A percentile compares a stretch with the other conserved stretches of the same genome.
These are phyloP conservation scores for Vireo griseus DNA, from an alignment of 2,797 vertebrate genomes.

Conservation along the genomic window DNA sequence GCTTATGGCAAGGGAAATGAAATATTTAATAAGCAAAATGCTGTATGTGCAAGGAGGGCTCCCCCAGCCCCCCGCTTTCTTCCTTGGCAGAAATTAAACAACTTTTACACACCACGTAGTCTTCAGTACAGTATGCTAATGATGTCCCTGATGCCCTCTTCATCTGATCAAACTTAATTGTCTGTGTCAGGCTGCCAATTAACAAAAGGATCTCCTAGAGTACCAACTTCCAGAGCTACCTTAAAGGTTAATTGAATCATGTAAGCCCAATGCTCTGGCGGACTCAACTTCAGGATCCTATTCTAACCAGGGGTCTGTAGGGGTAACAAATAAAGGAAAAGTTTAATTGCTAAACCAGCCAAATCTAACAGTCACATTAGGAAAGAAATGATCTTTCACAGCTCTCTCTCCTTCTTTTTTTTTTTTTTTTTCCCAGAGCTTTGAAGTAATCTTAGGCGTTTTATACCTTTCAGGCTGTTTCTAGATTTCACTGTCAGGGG, in stretches of 20 bases:
- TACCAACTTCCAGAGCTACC: constrained; percentile 76
- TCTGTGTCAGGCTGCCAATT: constrained; percentile 87
- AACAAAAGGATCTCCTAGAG: constrained; percentile 76
- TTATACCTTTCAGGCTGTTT: not conserved
- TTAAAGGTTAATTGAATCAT: constrained; percentile 90
- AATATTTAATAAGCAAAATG: constrained; percentile 65
- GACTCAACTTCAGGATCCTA: constrained; percentile 71
- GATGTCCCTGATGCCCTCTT: constrained; percentile 77
- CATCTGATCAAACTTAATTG: constrained; percentile 85
- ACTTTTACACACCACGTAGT: constrained; percentile 74
- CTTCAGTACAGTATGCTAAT: constrained; percentile 80
- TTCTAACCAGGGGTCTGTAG: constrained; percentile 63
- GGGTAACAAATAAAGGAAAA: constrained; percentile 64
- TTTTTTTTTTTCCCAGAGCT: not conserved
- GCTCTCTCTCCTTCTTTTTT: not conserved
- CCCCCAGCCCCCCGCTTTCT: constrained; percentile 57
- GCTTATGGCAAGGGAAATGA: constrained; percentile 46
- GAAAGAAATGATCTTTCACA: constrained; percentile 43
- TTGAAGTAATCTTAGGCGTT: constrained; percentile 14
- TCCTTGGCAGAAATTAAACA: constrained; percentile 78
- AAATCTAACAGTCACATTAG: constrained; percentile 13
- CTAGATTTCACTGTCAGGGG: not conserved
- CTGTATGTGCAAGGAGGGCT: constrained; percentile 36
- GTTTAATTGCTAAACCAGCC: constrained; percentile 46
- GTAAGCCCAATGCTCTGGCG: constrained; percentile 73